Conservation (phyloP, 2,113 vertebrate species). For the Ornithorhynchus anatinus region DNA sequence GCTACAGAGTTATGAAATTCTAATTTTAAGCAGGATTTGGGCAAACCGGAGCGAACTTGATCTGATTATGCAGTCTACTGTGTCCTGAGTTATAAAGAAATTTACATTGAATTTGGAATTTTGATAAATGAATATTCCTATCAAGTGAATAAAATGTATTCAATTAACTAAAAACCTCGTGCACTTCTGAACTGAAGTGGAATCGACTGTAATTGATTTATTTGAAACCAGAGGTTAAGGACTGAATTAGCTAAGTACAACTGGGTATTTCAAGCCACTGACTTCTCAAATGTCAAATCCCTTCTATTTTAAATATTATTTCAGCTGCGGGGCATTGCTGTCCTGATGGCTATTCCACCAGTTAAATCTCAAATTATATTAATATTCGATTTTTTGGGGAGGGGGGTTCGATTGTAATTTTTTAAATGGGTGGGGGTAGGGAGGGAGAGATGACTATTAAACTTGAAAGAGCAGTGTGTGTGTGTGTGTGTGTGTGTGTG, state of each 20-base stretch:
- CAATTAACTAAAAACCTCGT: conserved; percentile 85
- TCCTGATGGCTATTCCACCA: conserved; percentile 82
- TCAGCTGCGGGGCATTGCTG: conserved; percentile 86
- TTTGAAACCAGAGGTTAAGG: conserved; percentile 92
- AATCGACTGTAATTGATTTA: conserved; percentile 96
- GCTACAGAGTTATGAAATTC: conserved; percentile 38
- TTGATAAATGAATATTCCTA: conserved; percentile 82
- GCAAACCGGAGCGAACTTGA: conserved; percentile 56
- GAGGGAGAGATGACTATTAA: conserved; percentile 47
- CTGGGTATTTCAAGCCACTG: conserved; percentile 92
- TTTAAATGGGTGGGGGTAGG: conserved; percentile 35
- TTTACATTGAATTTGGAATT: conserved; percentile 69
- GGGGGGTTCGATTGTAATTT: conserved; percentile 59
- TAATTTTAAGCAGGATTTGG: conserved; percentile 33
- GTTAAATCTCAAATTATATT: conserved; percentile 86
- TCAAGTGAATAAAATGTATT: conserved; percentile 85
- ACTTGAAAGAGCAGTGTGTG: conserved; percentile 40
- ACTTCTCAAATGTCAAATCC: conserved; percentile 90
- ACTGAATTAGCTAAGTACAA: conserved; percentile 94
- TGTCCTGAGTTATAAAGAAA: conserved; percentile 70
- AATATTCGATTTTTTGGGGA: conserved; percentile 81
- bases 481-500: too few relatives aligned
- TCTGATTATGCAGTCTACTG: conserved; percentile 56
- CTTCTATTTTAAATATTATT: conserved; percentile 88
- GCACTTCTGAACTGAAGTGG: conserved; percentile 90